Percentiles rank a stretch among this genome's conserved stretches.
phyloP scores from a whole-genome alignment of 2,888 invertebrate species.

The Leucophora obtusa region DNA sequence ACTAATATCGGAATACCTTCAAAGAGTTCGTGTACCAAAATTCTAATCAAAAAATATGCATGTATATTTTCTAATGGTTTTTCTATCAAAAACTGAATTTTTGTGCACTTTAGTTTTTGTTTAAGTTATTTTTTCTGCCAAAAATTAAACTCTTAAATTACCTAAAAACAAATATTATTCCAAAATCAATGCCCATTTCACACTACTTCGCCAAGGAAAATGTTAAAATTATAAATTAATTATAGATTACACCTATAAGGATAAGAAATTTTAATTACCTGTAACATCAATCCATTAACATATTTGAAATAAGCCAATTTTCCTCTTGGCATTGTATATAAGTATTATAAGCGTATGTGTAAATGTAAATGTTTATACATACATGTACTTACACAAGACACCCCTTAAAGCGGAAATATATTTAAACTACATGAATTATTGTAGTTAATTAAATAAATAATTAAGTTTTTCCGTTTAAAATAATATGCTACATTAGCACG shows the following conservation, averaged over 20 bases:
- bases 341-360: neutral
- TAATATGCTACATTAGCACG: constrained; percentile 18
- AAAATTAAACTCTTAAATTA: too few species aligned
- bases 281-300: neutral
- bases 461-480: constrained; percentile 57
- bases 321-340: neutral
- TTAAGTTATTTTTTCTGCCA: too few species aligned
- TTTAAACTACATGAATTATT: constrained; percentile 49
- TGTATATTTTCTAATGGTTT: too few species aligned
- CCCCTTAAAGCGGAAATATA: constrained; percentile 40
- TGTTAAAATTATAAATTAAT: too few species aligned
- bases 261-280: neutral
- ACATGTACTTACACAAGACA: constrained; percentile 11
- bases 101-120: too few species aligned
- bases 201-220: too few species aligned
- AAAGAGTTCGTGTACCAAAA: too few species aligned
- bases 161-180: too few species aligned
- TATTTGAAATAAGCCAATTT: neutral
- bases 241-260: neutral
- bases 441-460: constrained; percentile 60
- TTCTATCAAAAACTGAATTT: too few species aligned
- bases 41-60: too few species aligned
- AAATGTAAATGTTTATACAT: neutral
- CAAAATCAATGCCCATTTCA: too few species aligned
- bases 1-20: too few species aligned